Evolutionary conservation across 37 sponge, comb jelly and placozoan species (phyloP).

Genomic region (Diacarnus erythraeanus): DNA sequence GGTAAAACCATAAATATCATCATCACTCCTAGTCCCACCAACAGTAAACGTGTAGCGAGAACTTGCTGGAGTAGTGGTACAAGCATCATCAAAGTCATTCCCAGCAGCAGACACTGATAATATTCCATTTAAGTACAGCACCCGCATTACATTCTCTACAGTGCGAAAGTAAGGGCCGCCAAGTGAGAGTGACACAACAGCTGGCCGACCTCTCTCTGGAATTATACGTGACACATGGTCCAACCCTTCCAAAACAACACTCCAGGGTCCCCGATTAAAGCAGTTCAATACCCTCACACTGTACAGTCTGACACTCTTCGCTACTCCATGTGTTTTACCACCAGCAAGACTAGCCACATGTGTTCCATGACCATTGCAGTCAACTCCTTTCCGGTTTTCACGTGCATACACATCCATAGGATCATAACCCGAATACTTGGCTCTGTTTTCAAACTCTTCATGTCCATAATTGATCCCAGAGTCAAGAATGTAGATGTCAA

Average conservation of each 20-base stretch:
- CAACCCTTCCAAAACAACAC: slow-evolving; percentile 40
- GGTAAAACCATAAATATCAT: slow-evolving; percentile 39
- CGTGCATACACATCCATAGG: slow-evolving; percentile 18
- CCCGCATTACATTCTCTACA: slow-evolving; percentile 35
- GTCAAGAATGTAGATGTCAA: slow-evolving; percentile 77
- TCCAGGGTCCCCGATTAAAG: slow-evolving; percentile 37
- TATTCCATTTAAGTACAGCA: slow-evolving; percentile 35
- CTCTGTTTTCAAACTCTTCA: slow-evolving; percentile 45
- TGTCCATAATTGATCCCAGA: slow-evolving; percentile 68
- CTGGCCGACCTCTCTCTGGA: slow-evolving; percentile 15
- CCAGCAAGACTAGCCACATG: slow-evolving; percentile 72
- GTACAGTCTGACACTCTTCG: slow-evolving; percentile 46
- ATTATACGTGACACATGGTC: slow-evolving; percentile 29
- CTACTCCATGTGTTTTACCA: slow-evolving; percentile 54
- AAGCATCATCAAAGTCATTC: slow-evolving; percentile 57
- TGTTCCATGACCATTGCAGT: slow-evolving; percentile 77
- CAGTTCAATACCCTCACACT: slow-evolving; percentile 70
- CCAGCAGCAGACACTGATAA: slow-evolving; percentile 64
- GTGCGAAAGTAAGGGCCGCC: slow-evolving; percentile 14
- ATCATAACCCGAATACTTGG: slow-evolving; percentile 51
- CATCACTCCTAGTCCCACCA: slow-evolving; percentile 45
- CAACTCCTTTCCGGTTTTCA: slow-evolving; percentile 26
- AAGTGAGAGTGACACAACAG: slow-evolving; percentile 69
- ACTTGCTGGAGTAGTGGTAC: slow-evolving; percentile 50
- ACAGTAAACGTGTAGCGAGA: slow-evolving; percentile 58